Percentiles rank a stretch among this genome's conserved stretches.
Conservation (phyloP, 2,797 vertebrate species). For the Anniella stebbinsi region DNA sequence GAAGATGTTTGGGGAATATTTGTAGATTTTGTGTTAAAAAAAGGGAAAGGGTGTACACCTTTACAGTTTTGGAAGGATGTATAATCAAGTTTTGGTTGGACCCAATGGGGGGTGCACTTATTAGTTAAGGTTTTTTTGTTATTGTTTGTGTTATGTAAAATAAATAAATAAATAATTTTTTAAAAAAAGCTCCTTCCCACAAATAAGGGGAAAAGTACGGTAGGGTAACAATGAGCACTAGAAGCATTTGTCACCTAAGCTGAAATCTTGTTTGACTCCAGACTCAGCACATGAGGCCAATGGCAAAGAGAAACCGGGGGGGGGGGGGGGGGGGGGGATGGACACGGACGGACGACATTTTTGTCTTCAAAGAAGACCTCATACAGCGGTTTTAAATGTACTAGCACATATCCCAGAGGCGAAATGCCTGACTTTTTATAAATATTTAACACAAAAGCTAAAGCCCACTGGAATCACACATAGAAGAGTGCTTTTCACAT, state of each 20-base stretch:
- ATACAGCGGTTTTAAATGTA: not conserved
- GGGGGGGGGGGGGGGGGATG: no score
- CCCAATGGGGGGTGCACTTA: no score
- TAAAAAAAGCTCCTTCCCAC: no score
- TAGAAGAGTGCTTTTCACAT: not conserved
- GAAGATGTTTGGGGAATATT: no score
- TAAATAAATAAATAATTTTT: no score
- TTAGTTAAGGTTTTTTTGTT: no score
- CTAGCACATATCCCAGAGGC: not conserved
- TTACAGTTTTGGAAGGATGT: no score
- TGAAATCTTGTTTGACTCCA: not conserved
- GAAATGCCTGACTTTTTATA: not conserved
- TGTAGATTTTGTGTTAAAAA: no score
- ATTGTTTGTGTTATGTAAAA: no score
- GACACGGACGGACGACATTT: no score
- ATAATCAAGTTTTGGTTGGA: no score
- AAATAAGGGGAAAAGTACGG: not conserved
- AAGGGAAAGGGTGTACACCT: no score
- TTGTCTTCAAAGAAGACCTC: not conserved
- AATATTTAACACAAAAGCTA: not conserved
- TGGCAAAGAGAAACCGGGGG: not conserved
- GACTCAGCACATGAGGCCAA: not conserved
- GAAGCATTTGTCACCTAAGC: not conserved
- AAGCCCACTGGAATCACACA: not conserved
- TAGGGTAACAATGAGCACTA: not conserved